Percentiles rank a stretch among this genome's conserved stretches.
These are phyloP conservation scores for Sphaeramia orbicularis DNA, from an alignment of 2,797 vertebrate genomes.

Conservation along the genomic window DNA sequence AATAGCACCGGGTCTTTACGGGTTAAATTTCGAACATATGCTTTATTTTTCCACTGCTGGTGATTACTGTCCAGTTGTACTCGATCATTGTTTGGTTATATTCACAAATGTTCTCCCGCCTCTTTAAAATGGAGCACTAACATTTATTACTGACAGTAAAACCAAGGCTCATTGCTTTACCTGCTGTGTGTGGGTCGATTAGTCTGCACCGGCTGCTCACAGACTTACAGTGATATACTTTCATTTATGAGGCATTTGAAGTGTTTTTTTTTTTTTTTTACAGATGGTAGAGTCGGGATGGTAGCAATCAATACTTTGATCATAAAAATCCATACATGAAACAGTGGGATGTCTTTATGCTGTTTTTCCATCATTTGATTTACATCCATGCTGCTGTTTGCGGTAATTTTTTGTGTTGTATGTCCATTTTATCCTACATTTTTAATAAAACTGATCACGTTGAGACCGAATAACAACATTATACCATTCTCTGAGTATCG, in stretches of 20 bases:
- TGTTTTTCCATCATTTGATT: too few species aligned
- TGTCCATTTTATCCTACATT: background rate
- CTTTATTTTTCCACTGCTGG: slow-evolving; percentile 1
- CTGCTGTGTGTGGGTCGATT: background rate
- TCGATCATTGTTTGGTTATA: slow-evolving; percentile 33
- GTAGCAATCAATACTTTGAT: slow-evolving; percentile 11
- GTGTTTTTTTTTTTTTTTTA: background rate
- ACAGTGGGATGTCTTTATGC: background rate
- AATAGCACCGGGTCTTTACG: too few species aligned
- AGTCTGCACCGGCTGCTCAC: background rate
- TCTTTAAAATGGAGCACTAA: background rate
- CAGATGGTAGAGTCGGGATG: slow-evolving; percentile 9
- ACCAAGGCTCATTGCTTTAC: slow-evolving; percentile 19
- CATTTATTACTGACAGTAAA: slow-evolving; percentile 41
- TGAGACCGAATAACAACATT: background rate
- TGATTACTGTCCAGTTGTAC: background rate
- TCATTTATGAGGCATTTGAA: slow-evolving; percentile 22
- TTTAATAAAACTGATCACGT: background rate
- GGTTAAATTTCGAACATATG: too few species aligned
- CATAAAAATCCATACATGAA: slow-evolving; percentile 11
- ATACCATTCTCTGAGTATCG: background rate
- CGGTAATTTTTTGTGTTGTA: background rate
- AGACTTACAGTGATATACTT: slow-evolving; percentile 21
- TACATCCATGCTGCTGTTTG: background rate
- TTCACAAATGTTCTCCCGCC: background rate